These are phyloP conservation scores for Sparus aurata DNA, from an alignment of 2,797 vertebrate genomes.

Conservation along the genomic window DNA sequence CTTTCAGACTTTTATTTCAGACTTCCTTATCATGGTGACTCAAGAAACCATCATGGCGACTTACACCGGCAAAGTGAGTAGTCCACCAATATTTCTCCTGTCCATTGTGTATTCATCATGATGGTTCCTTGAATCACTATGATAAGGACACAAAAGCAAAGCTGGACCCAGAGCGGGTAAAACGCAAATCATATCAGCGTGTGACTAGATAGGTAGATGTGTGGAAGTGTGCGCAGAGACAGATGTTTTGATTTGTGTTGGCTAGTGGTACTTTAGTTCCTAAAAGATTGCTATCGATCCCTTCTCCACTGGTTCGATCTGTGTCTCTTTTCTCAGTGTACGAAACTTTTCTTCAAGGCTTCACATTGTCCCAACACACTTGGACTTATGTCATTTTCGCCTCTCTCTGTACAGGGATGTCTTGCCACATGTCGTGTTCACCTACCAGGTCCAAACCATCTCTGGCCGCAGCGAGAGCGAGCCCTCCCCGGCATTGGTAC, in stretches of 20 bases:
- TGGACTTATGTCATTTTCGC: constrained; percentile 21
- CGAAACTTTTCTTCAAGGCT: constrained; percentile 9
- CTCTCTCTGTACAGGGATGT: constrained; percentile 87
- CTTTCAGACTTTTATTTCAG: constrained; percentile 76
- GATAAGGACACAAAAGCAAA: constrained; percentile 59
- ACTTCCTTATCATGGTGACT: constrained; percentile 77
- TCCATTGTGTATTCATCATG: constrained; percentile 63
- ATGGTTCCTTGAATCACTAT: constrained; percentile 70
- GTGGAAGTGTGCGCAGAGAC: constrained; percentile 20
- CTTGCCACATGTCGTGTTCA: constrained; percentile 84
- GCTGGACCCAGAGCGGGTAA: constrained; percentile 31
- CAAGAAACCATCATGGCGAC: constrained; percentile 77
- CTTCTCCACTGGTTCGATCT: constrained; percentile 17
- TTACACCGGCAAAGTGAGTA: constrained; percentile 76
- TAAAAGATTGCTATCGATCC: constrained; percentile 3
- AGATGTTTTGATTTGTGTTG: constrained; percentile 25
- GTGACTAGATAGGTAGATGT: constrained; percentile 23
- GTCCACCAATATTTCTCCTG: constrained; percentile 59
- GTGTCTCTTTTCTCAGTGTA: constrained; percentile 1
- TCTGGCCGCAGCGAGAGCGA: constrained; percentile 90
- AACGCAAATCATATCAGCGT: neutral
- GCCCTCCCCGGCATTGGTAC: constrained; percentile 89
- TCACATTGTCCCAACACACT: constrained; percentile 11
- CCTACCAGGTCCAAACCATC: constrained; percentile 90
- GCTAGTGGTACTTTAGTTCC: constrained; percentile 9